Conservation (phyloP, 2,797 vertebrate species). For the Podarcis siculus region DNA sequence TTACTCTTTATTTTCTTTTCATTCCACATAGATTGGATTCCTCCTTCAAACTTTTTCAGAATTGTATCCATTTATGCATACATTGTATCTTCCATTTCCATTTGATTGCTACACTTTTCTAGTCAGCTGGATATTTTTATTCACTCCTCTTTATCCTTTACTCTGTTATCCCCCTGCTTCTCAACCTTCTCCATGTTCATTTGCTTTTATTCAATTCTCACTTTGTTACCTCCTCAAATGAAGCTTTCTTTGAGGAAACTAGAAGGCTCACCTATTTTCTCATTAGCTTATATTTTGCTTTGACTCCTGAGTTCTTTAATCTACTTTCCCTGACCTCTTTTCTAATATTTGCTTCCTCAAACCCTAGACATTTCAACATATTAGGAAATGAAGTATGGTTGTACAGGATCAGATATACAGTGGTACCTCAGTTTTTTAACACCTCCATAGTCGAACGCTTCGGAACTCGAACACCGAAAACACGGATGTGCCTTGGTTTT, state of each 20-base stretch:
- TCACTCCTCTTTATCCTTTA: background rate
- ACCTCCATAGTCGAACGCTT: too few species aligned
- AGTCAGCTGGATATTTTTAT: background rate
- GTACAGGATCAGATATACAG: background rate
- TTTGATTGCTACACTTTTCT: background rate
- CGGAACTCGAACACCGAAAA: too few species aligned
- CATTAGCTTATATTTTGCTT: background rate
- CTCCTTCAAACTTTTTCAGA: background rate
- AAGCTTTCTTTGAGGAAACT: background rate
- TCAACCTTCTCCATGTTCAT: too few species aligned
- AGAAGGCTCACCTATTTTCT: background rate
- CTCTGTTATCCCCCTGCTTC: background rate
- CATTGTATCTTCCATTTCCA: background rate
- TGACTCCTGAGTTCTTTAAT: background rate
- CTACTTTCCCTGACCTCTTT: background rate
- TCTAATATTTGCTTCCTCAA: background rate
- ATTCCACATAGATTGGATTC: background rate
- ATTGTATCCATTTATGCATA: background rate
- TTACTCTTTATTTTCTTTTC: background rate
- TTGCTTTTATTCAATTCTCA: background rate
- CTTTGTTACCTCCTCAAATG: background rate
- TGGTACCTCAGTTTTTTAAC: too few species aligned
- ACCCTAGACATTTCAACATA: background rate
- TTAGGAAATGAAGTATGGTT: background rate
- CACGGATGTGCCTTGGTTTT: too few species aligned